phyloP scores from a whole-genome alignment of 2,888 invertebrate species.

The Pheosia gnoma region DNA sequence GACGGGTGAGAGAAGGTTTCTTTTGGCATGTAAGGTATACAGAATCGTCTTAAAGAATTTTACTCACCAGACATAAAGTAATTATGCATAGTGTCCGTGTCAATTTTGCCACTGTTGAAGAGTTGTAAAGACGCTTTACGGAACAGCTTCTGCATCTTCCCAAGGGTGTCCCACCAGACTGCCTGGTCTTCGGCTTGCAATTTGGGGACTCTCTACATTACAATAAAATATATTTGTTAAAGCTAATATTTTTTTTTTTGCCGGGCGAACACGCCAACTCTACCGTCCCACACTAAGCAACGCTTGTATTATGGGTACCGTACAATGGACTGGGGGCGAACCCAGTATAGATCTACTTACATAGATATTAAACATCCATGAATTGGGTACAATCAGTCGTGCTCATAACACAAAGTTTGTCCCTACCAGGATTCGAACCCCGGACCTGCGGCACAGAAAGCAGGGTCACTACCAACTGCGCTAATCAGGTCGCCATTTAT shows the following conservation, averaged over 20 bases:
- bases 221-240: neutral
- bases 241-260: neutral
- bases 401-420: too few species aligned
- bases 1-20: neutral
- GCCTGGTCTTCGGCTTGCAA: constrained; percentile 98
- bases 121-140: constrained; percentile 96
- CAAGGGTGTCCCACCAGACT: constrained; percentile 98
- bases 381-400: too few species aligned
- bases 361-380: too few species aligned
- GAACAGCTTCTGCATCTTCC: constrained; percentile 97
- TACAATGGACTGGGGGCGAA: too few species aligned
- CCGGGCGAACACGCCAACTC: neutral
- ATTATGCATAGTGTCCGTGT: constrained; percentile 97
- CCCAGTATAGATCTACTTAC: too few species aligned
- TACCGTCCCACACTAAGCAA: too few species aligned
- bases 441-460: too few species aligned
- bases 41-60: neutral
- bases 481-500: too few species aligned
- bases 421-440: too few species aligned
- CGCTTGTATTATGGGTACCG: too few species aligned
- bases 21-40: neutral
- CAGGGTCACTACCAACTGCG: too few species aligned
- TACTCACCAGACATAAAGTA: constrained; percentile 98
- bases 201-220: constrained; percentile 93
- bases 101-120: constrained; percentile 92